Evolutionary conservation across 64 coral and sea anemone genomes (phyloP), one percentile per base, ranked within the genome.

Genomic region (Stylophora pistillata): DNA sequence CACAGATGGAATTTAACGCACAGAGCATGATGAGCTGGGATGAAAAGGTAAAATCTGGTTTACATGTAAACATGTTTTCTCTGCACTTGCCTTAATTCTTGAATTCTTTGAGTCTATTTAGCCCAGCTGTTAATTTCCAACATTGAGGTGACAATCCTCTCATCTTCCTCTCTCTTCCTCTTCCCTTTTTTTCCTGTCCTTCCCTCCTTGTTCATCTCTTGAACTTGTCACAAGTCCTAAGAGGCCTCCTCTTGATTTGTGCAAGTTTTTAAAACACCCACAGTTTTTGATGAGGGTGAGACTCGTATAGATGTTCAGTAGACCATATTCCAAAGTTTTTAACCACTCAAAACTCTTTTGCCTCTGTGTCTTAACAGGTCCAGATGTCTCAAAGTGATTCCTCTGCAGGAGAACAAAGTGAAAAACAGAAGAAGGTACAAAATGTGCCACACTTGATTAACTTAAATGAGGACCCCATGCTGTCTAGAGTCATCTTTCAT

Each of bases 21-120:
- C 93, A 99, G 81, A 95, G 74, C 70, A 99, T 99, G 97, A 89
- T 88, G 83, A 99, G 97, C 66, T 99, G 97, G 97, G 97, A 99
- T 86, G 97, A 99, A 84, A 99, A 95, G 97, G 97, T 99, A 72
- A 78, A 1, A 13, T 68, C 23, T 0, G n/a, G 20, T 26, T 25
- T 26, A 10, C 26, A 12, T 9, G 17, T 64, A n/a, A 68, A 21
- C 64, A n/a, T 68, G 23, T 68, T 6, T 64, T 64, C 21, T 64
- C 20, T 0, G 0, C 20, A 0, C 1, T 17, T 64, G 23, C 20
- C 10, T n/a, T 3, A 47, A 47, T 47, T 47, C 37, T 47, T 47
- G 37, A 47, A 47, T 47, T 47, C 37, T 7, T 47, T 7, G 7
- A 47, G 37, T 47, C 37, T 7, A 47, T 47, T 47, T 47, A 47